A percentile compares a stretch with the other conserved stretches of the same genome.
Conservation (phyloP, 1,140 invertebrate genomes). For the Drosophila kikkawai region DNA sequence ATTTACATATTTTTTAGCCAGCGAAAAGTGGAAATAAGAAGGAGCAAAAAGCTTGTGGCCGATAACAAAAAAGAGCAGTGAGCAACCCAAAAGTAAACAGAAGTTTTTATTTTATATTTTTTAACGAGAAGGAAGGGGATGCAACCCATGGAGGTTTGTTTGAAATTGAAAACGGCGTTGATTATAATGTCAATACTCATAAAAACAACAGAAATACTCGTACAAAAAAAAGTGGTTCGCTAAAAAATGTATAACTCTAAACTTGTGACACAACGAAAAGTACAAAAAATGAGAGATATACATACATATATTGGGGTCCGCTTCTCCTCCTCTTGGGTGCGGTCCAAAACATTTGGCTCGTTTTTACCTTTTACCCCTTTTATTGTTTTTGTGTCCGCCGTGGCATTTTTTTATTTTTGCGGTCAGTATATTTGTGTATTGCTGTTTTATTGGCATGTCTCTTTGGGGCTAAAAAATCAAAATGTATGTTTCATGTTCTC, state of each 20-base stretch:
- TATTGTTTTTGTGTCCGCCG: slow-evolving; percentile 14
- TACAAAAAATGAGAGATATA: slow-evolving; percentile 5
- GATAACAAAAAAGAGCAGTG: slow-evolving; percentile 58
- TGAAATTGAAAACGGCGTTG: slow-evolving; percentile 83
- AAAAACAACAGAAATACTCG: slow-evolving; percentile 57
- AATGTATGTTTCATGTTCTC: slow-evolving; percentile 77
- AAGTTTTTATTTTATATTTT: slow-evolving; percentile 52
- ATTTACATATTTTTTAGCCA: slow-evolving; percentile 78
- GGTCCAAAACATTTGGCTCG: slow-evolving; percentile 70
- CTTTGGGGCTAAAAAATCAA: slow-evolving; percentile 56
- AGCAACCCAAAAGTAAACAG: slow-evolving; percentile 69
- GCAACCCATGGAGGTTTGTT: slow-evolving; percentile 53
- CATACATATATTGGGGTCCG: slow-evolving; percentile 15
- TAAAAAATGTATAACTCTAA: slow-evolving; percentile 41
- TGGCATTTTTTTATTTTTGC: slow-evolving; percentile 52
- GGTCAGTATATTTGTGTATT: slow-evolving; percentile 44
- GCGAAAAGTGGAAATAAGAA: slow-evolving; percentile 51
- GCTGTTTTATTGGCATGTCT: slow-evolving; percentile 34
- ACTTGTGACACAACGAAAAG: slow-evolving; percentile 39
- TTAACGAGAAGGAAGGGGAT: slow-evolving; percentile 12
- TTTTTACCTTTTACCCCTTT: slow-evolving; percentile 44
- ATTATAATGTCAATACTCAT: slow-evolving; percentile 82
- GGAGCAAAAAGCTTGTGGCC: slow-evolving; percentile 29
- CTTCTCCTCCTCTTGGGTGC: slow-evolving; percentile 58
- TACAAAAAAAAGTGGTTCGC: slow-evolving; percentile 7